Evolutionary conservation across 2,113 vertebrate species (phyloP).

Genomic region (Bujurquina vittata): DNA sequence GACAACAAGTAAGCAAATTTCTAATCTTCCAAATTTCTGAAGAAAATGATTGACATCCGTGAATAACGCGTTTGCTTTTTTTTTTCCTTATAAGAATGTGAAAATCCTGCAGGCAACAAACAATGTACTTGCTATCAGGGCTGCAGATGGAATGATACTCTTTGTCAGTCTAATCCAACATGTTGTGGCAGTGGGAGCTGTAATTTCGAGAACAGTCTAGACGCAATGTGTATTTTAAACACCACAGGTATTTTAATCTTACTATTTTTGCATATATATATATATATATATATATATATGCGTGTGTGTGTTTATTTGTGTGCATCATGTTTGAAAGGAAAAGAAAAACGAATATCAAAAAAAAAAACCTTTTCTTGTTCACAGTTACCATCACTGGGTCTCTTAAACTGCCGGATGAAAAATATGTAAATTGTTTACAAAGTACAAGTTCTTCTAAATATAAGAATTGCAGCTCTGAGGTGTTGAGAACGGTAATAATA

Average conservation of each 20-base stretch:
- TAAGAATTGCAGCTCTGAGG: fast-evolving
- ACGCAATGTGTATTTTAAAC: constrained; percentile 21
- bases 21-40: neutral
- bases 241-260: constrained; percentile 44
- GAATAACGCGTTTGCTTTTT: neutral
- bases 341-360: fast-evolving
- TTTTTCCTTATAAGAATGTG: constrained; percentile 36
- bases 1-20: constrained; percentile 68
- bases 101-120: fast-evolving
- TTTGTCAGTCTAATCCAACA: neutral
- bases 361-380: neutral
- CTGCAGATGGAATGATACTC: constrained; percentile 29
- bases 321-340: neutral
- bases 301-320: neutral
- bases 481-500: neutral
- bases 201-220: fast-evolving
- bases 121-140: fast-evolving
- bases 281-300: no score
- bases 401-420: fast-evolving
- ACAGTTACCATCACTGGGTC: constrained; percentile 40
- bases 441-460: fast-evolving
- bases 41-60: neutral
- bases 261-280: neutral
- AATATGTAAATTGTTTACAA: fast-evolving
- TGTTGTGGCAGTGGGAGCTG: neutral